Percentiles rank a stretch among this genome's conserved stretches.
These are phyloP conservation scores for Caenorhabditis auriculariae DNA, from an alignment of 2,888 invertebrate species.

Conservation along the genomic window DNA sequence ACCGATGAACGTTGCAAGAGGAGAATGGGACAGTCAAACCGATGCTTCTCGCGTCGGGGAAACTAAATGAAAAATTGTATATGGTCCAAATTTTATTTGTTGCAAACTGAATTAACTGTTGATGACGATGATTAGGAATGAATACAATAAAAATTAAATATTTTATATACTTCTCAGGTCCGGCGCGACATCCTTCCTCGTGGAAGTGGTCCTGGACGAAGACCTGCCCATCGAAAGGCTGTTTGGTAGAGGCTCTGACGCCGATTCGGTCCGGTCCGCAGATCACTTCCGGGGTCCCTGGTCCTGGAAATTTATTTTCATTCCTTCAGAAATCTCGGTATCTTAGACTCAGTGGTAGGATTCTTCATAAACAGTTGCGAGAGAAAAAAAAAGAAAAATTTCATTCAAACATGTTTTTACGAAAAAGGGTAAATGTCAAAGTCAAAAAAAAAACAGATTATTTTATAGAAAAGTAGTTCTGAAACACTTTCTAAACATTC, in stretches of 20 bases:
- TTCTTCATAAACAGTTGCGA: not conserved
- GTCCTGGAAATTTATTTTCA: slow-evolving; percentile 38
- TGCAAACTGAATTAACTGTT: too few species aligned
- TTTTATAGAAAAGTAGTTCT: not conserved
- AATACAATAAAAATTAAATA: too few species aligned
- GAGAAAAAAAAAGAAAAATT: not conserved
- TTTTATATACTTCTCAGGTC: slow-evolving; percentile 57
- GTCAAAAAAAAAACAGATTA: not conserved
- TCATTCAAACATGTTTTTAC: not conserved
- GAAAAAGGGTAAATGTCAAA: not conserved
- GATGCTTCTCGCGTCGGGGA: slow-evolving; percentile 52
- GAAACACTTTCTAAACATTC: not conserved
- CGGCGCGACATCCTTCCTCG: slow-evolving; percentile 54
- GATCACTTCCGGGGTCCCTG: slow-evolving; percentile 61
- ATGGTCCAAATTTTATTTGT: too few species aligned
- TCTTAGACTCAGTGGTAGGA: not conserved
- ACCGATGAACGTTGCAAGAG: slow-evolving; percentile 61
- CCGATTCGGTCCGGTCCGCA: slow-evolving; percentile 62
- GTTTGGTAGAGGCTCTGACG: slow-evolving; percentile 61
- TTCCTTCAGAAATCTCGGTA: too few species aligned
- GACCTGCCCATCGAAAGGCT: slow-evolving; percentile 62
- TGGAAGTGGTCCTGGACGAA: slow-evolving; percentile 63
- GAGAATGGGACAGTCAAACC: slow-evolving; percentile 61
- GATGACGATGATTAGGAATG: too few species aligned
- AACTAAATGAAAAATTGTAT: too few species aligned